These are phyloP conservation scores for Sebastes itinus DNA, from an alignment of 2,797 vertebrate species.

Conservation along the genomic window DNA sequence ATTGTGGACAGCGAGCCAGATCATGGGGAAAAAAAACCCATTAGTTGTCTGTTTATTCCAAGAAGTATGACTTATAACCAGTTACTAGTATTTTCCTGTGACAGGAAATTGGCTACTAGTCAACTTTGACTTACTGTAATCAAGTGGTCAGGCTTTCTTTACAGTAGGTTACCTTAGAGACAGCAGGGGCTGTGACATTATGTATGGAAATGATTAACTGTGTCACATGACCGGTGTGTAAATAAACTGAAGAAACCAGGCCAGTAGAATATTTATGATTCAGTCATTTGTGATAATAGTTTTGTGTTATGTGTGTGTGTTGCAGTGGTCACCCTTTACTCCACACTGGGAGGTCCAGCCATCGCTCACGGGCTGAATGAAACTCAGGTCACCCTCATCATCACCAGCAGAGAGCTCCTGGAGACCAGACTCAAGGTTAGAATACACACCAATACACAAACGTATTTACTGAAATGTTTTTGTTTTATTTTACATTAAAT, in stretches of 20 bases:
- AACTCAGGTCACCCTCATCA: conserved; percentile 92
- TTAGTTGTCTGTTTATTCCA: too few species aligned
- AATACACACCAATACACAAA: neutral
- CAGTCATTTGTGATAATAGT: neutral
- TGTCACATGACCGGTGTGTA: neutral
- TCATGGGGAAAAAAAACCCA: fast-evolving
- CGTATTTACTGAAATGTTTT: too few species aligned
- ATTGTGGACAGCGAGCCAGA: too few species aligned
- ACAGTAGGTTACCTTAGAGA: neutral
- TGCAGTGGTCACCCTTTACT: conserved; percentile 93
- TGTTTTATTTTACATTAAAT: too few species aligned
- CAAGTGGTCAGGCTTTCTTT: too few species aligned
- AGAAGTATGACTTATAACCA: neutral
- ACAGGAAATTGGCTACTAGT: neutral
- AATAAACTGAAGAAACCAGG: neutral
- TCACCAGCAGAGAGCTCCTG: conserved; percentile 93
- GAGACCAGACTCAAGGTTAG: conserved; percentile 92
- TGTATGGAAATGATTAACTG: neutral
- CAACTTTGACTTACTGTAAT: neutral
- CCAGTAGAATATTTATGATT: neutral
- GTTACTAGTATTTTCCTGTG: neutral
- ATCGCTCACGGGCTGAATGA: conserved; percentile 93
- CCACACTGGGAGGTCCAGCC: conserved; percentile 92
- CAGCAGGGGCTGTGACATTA: neutral
- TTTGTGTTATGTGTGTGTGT: conserved; percentile 15